phyloP scores from a whole-genome alignment of 1,140 invertebrate genomes.

The Drosophila lowei region DNA sequence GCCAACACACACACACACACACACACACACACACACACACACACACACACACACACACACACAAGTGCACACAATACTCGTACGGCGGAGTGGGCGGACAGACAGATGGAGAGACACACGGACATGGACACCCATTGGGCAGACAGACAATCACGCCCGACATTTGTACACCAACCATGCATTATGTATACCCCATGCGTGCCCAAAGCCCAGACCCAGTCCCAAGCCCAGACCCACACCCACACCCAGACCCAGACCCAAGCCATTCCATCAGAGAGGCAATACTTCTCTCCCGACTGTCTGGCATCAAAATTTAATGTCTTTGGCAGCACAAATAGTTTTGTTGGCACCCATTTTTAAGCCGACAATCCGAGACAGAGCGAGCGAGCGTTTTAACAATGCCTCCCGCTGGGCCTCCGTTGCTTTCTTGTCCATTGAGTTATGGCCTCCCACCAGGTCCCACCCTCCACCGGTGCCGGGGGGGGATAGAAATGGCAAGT shows the following conservation, averaged over 20 bases:
- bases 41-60: slow-evolving; percentile 20
- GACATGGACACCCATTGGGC: slow-evolving; percentile 3
- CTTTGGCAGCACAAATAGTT: slow-evolving; percentile 72
- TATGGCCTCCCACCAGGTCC: too few relatives aligned
- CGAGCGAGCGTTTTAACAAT: neutral
- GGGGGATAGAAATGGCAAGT: neutral
- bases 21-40: neutral
- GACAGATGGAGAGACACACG: slow-evolving; percentile 7
- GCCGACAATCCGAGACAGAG: slow-evolving; percentile 6
- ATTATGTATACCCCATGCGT: slow-evolving; percentile 76
- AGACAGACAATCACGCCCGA: slow-evolving; percentile 62
- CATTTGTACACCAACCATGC: slow-evolving; percentile 61
- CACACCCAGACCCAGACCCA: neutral
- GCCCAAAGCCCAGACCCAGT: slow-evolving; percentile 3
- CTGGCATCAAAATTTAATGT: slow-evolving; percentile 77
- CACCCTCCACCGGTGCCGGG: neutral
- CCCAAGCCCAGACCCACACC: neutral
- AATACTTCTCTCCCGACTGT: slow-evolving; percentile 20
- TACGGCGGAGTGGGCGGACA: slow-evolving; percentile 10
- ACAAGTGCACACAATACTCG: slow-evolving; percentile 56
- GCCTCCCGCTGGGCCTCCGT: too few relatives aligned
- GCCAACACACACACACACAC: slow-evolving; percentile 46
- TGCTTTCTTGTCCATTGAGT: too few relatives aligned
- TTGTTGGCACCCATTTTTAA: slow-evolving; percentile 67
- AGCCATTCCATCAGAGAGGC: slow-evolving; percentile 26